Evolutionary conservation across 2,797 vertebrate genomes (phyloP), one percentile per base, ranked within the genome.

Genomic region (Pristis pectinata): DNA sequence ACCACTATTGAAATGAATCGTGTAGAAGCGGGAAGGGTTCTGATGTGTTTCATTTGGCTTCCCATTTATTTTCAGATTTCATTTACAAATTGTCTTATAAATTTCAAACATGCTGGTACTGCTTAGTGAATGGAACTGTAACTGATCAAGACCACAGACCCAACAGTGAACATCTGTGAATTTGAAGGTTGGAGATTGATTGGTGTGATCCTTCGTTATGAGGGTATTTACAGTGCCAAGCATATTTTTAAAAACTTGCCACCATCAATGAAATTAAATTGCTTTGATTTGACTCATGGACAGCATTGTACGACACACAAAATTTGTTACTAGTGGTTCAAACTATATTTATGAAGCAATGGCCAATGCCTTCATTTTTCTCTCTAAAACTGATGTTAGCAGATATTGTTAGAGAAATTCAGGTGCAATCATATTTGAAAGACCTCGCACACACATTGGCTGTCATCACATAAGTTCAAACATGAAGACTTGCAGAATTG

Each of bases 61-160:
- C 53, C 83, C 41, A 87, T 87, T 49, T 27, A 30, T 59, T 53
- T 87, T 56, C 24, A 87, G 83, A 59, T 30, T 27, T 34, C 44
- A 72, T 56, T 87, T 87, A 24, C 27, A 87, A 87, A 87, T 24
- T 87, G 80, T 83, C 44, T 49, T 83, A 24, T 17, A 83, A 27
- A 87, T 53, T 74, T 93, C 22, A 93, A 53, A 74, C 44, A 30
- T 93, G 70, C 92, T 74, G 70, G 92, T 93, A 93, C 91, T 93
- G 41, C 74, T 13, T 15, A 13, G 22, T 53, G 5, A 93, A 53
- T 37, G 64, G 70, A 53, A 74, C 92, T 49, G 24, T 64, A 64
- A 49, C 10, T 13, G 44, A 49, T 72, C 24, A 53, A 13, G 67
- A 34, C 6, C 30, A 19, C 4, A 34, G 17, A 49, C 70, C 37